Conservation (phyloP, 1,140 invertebrate genomes). For the Drosophila parabipectinata region DNA sequence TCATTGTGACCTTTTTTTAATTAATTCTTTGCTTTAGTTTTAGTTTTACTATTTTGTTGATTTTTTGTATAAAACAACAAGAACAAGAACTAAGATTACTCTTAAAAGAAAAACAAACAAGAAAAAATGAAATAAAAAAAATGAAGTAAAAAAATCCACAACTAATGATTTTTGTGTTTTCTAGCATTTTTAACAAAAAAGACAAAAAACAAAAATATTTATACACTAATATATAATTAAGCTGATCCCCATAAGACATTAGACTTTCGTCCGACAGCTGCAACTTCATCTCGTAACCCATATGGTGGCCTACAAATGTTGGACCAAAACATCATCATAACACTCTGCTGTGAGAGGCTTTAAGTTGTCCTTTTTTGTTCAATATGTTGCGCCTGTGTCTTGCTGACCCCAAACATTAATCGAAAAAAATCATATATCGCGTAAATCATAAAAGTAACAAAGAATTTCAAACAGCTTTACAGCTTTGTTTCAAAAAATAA, state of each 20-base stretch:
- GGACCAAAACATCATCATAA: slow-evolving; percentile 27
- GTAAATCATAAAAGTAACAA: slow-evolving; percentile 12
- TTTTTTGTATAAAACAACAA: slow-evolving; percentile 72
- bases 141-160: slow-evolving; percentile 52
- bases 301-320: slow-evolving; percentile 23
- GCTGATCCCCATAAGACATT: slow-evolving; percentile 46
- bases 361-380: slow-evolving; percentile 7
- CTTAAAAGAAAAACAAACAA: slow-evolving; percentile 54
- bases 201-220: slow-evolving; percentile 23
- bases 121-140: slow-evolving; percentile 67
- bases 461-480: slow-evolving; percentile 39
- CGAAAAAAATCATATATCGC: slow-evolving; percentile 4
- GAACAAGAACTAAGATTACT: slow-evolving; percentile 49
- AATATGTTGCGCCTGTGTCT: slow-evolving; percentile 25
- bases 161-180: slow-evolving; percentile 39
- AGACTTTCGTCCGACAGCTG: slow-evolving; percentile 32
- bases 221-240: slow-evolving; percentile 33
- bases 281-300: slow-evolving; percentile 15
- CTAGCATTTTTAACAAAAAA: slow-evolving; percentile 44
- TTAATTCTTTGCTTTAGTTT: slow-evolving; percentile 70
- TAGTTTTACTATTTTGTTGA: slow-evolving; percentile 74
- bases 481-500: slow-evolving; percentile 34
- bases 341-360: slow-evolving; percentile 9
- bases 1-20: slow-evolving; percentile 58
- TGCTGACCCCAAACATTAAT: slow-evolving; percentile 23